Base-by-base conservation (phyloP, 2,797 vertebrate species). In the Distichodus sexfasciatus region DNA sequence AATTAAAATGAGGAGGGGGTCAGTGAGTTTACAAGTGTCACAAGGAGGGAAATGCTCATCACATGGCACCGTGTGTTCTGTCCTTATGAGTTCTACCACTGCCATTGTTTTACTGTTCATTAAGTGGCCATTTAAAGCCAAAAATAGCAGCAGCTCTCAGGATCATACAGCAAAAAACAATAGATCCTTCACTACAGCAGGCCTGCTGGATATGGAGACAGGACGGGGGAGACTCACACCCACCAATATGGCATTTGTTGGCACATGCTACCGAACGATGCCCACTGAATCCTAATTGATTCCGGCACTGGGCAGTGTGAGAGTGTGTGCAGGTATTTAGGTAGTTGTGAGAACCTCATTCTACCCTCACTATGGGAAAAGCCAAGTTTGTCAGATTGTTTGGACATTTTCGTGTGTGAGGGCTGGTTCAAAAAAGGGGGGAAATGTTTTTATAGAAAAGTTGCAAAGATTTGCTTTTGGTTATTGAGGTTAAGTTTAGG, bases 261-360 rank as follows among this genome's bases (percentile, higher is more conserved):
- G 55, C 53, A 15, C 19, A 44, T 59, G 40, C 26, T 53, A 59
- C 35, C 65, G 15, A 55, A 41, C 62, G 54, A 31, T 26, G 70
- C 71, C 72, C 46, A 72, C 23, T 43, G 77, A 66, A 69, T 85
- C 38, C 67, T 54, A 72, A 66, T 69, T 15, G 58, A 53, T 9
- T 58, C 43, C 47, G 77, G 81, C 48, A 79, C 75, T 63, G 70
- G 17, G 68, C 75, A 79, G 40, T 51, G 28, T 41, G 50, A 51
- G 63, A 28, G 51, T 57, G 69, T 33, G 35, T 38, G 59, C 28
- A 3, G 23, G 40, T 23, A 14, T 38, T 40, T 36, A 7, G 15
- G 53, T 47, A 53, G 35, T 28, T 26, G 2, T 9, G 21, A 35
- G 11, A n/a, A n/a, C n/a, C n/a, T n/a, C n/a, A n/a, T n/a, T n/a